Percentiles rank a stretch among this genome's conserved stretches.
Evolutionary conservation across 2,888 invertebrate species (phyloP).

Genomic region (Cosmia pyralina): DNA sequence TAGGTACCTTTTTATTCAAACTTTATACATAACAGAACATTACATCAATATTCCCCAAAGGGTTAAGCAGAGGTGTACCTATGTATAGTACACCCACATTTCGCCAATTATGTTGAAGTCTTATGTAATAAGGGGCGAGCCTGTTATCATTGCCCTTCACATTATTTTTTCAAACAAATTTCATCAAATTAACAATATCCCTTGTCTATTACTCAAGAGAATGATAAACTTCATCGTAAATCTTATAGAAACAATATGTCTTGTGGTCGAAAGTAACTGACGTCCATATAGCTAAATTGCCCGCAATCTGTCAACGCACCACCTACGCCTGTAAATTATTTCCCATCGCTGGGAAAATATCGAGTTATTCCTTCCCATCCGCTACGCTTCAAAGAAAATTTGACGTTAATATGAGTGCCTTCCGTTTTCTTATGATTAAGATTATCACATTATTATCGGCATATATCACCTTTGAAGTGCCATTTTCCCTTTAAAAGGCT

Average conservation of each 20-base stretch:
- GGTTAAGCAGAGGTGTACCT: background rate
- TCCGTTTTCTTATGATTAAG: conserved; percentile 22
- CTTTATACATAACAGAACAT: too few relatives aligned
- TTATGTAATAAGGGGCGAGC: background rate
- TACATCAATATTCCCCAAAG: too few relatives aligned
- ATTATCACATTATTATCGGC: conserved; percentile 23
- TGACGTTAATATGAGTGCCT: conserved; percentile 17
- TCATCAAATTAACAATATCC: background rate
- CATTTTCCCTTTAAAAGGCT: conserved; percentile 9
- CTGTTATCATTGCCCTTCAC: background rate
- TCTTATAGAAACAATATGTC: conserved; percentile 42
- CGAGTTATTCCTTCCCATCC: conserved; percentile 40
- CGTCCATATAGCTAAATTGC: conserved; percentile 33
- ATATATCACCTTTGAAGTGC: conserved; percentile 20
- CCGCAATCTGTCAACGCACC: conserved; percentile 53
- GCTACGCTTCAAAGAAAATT: conserved; percentile 22
- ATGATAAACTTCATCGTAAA: conserved; percentile 29
- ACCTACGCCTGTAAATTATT: conserved; percentile 38
- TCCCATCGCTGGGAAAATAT: conserved; percentile 46
- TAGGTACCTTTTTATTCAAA: background rate
- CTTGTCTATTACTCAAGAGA: conserved; percentile 5
- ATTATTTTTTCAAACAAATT: background rate
- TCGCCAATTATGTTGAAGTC: background rate
- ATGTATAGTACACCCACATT: too few relatives aligned
- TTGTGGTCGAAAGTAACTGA: conserved; percentile 28